Conservation (phyloP, 2,113 vertebrate species). For the Spilogale gracilis region DNA sequence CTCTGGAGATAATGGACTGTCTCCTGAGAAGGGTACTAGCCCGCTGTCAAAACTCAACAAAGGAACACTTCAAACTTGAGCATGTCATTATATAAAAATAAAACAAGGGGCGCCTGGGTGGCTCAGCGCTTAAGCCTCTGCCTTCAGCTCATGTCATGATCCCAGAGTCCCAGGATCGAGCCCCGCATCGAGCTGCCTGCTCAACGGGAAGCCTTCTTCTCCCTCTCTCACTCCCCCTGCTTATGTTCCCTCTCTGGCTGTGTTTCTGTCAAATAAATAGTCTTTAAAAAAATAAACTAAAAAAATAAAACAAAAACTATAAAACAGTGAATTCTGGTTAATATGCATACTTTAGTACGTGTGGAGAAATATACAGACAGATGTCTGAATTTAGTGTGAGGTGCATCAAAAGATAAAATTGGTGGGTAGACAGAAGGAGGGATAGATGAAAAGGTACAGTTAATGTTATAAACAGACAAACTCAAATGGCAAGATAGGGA, state of each 20-base stretch:
- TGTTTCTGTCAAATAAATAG: too few species aligned
- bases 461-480: background rate
- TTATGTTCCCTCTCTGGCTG: too few species aligned
- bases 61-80: background rate
- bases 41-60: background rate
- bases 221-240: too few species aligned
- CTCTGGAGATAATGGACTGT: background rate
- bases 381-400: background rate
- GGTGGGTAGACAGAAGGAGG: background rate
- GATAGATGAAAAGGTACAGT: background rate
- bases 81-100: background rate
- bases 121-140: too few species aligned
- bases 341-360: background rate
- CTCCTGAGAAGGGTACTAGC: background rate
- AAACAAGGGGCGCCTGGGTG: background rate
- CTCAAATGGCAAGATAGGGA: background rate
- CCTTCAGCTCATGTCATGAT: too few species aligned
- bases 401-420: background rate
- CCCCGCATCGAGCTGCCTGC: too few species aligned
- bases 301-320: background rate
- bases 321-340: background rate
- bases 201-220: too few species aligned
- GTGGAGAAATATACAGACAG: background rate
- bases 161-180: too few species aligned
- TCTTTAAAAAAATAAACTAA: background rate